phyloP scores from a whole-genome alignment of 2,797 vertebrate species.

The Cossypha niveicapilla region DNA sequence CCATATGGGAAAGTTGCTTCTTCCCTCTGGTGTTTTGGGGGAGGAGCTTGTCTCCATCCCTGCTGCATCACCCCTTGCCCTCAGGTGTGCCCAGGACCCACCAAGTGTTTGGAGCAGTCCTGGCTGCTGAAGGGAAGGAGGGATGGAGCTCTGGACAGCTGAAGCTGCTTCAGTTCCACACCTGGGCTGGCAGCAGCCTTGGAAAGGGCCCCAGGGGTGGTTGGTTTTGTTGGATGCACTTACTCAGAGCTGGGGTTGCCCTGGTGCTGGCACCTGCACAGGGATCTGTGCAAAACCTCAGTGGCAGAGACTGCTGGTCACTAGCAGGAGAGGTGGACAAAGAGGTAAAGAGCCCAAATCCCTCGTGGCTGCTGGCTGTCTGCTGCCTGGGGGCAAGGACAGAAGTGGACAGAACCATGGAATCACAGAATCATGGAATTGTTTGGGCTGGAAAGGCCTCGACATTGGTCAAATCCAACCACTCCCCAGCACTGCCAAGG shows the following conservation, averaged over 20 bases:
- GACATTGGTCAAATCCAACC: not conserved
- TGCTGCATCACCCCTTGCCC: not conserved
- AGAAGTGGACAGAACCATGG: not conserved
- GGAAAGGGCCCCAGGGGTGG: not conserved
- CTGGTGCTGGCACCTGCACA: rapidly evolving
- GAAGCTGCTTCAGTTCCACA: not conserved
- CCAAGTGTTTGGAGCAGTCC: rapidly evolving
- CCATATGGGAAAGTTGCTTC: rapidly evolving
- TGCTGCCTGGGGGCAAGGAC: not conserved
- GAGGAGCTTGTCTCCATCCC: not conserved
- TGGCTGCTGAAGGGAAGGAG: not conserved
- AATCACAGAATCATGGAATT: not conserved
- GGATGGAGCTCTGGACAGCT: not conserved
- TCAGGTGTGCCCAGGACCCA: not conserved
- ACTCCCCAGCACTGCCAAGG: not conserved
- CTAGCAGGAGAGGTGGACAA: not conserved
- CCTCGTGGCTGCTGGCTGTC: not conserved
- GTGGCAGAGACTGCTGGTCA: not conserved
- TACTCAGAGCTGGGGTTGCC: not conserved
- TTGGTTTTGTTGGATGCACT: not conserved
- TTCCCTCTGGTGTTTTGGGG: not conserved
- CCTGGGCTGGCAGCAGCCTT: not conserved
- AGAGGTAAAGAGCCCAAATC: not conserved
- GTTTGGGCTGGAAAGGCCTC: not conserved
- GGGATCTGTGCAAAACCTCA: not conserved